These are phyloP conservation scores for Neodiprion pinetum DNA, from an alignment of 1,140 invertebrate genomes.

Conservation along the genomic window DNA sequence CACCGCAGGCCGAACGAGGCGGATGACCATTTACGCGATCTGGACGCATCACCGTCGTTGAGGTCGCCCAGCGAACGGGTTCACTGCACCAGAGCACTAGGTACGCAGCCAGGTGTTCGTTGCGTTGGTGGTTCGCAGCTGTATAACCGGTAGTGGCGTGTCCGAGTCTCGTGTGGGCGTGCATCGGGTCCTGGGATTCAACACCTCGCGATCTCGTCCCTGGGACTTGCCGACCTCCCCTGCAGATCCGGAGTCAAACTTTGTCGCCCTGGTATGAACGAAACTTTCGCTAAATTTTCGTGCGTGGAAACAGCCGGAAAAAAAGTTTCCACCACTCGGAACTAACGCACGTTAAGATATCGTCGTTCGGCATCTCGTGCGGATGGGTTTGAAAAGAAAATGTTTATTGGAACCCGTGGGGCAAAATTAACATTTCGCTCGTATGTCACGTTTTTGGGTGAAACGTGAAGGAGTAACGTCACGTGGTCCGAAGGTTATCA, in stretches of 20 bases:
- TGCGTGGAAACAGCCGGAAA: too few species aligned
- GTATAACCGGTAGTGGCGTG: neutral
- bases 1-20: too few species aligned
- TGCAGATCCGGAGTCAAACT: too few species aligned
- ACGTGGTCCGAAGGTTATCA: neutral
- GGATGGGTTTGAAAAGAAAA: too few species aligned
- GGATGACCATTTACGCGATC: conserved; percentile 1
- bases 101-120: neutral
- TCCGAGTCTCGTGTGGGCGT: conserved; percentile 6
- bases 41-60: neutral
- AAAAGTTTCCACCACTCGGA: too few species aligned
- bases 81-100: neutral
- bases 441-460: neutral
- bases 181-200: neutral
- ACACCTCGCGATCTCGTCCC: neutral
- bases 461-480: neutral
- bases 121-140: neutral
- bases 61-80: neutral
- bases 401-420: too few species aligned
- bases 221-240: too few species aligned
- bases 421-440: too few species aligned
- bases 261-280: too few species aligned
- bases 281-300: too few species aligned
- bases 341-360: too few species aligned
- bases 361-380: too few species aligned